A percentile compares a stretch with the other conserved stretches of the same genome.
phyloP scores from a whole-genome alignment of 2,113 vertebrate genomes.

The Myrmophylax atrothorax region DNA sequence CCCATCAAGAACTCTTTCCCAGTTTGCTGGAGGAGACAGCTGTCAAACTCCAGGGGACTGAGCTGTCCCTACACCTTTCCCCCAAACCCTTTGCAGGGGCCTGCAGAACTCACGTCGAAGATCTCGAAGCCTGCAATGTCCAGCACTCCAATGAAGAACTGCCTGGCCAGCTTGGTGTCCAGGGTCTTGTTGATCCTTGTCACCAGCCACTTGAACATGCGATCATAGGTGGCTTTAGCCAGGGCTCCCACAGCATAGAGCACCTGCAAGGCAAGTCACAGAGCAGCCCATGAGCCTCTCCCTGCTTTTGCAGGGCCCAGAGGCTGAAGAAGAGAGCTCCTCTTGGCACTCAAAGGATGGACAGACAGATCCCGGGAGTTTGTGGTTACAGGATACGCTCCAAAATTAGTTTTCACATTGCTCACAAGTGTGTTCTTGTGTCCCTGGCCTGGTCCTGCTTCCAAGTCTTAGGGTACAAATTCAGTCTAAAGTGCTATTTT shows the following conservation, averaged over 20 bases:
- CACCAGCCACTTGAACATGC: constrained; percentile 95
- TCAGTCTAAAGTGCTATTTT: not conserved
- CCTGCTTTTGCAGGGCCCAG: not conserved
- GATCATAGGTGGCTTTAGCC: constrained; percentile 93
- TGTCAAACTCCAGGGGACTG: not conserved
- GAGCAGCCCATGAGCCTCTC: not conserved
- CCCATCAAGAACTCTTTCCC: not conserved
- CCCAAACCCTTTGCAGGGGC: not conserved
- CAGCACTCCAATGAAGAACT: constrained; percentile 96
- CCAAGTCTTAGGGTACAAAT: not conserved
- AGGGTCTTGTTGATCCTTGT: constrained; percentile 91
- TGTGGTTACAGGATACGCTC: not conserved
- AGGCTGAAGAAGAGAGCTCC: not conserved
- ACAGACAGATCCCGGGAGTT: not conserved
- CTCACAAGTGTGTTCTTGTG: not conserved
- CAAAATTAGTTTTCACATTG: not conserved
- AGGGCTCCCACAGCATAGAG: constrained; percentile 89
- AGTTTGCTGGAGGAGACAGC: not conserved
- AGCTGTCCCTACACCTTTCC: not conserved
- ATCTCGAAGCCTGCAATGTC: constrained; percentile 97
- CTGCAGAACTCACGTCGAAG: constrained; percentile 83
- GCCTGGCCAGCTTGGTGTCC: constrained; percentile 89
- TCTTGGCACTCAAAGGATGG: not conserved
- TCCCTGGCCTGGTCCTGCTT: not conserved
- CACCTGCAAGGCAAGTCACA: constrained; percentile 74